Base-by-base conservation (phyloP, 2,888 invertebrate species). In the Phrixothrix hirtus region DNA sequence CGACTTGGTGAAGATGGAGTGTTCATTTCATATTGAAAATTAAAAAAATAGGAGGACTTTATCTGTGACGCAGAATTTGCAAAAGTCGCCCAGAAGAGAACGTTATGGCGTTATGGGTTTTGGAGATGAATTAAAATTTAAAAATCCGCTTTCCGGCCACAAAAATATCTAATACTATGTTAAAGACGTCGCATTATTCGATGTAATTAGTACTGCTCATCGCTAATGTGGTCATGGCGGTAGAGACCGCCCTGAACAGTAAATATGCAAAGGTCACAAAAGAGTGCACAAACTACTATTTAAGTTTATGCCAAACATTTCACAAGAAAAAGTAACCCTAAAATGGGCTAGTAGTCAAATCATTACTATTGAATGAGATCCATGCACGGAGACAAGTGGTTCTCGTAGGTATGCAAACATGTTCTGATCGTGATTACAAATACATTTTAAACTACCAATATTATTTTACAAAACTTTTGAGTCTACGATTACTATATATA, bases 1-100 rank as follows among this genome's bases (percentile, higher is more conserved):
- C 14, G 5, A 35, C 2, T 15, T 35, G n/a, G n/a, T n/a, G n/a
- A n/a, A n/a, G n/a, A n/a, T n/a, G n/a, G n/a, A n/a, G n/a, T n/a
- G n/a, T n/a, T 35, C 35, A 35, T 35, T 35, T 15, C 35, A 11
- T 35, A 35, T 14, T 5, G 7, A 11, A 6, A 14, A 35, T 35
- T 13, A 35, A 35, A 14, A 9, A 35, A 5, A 13, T 35, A 13
- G 11, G 35, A 35, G 35, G 5, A 35, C 6, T 13, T 35, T 13
- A 35, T 35, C 35, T 35, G 35, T 14, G 35, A 35, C 13, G 35
- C 14, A 35, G 35, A 35, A 14, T 13, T 10, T 5, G 14, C 15
- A 13, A 35, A 15, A 35, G 1, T 35, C 1, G 35, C 35, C 10
- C n/a, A n/a, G 17, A 13, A 1, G 7, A 13, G 16, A 35, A 35